Base-by-base conservation (phyloP, 2,113 vertebrate genomes). In the Ammodytes marinus region DNA sequence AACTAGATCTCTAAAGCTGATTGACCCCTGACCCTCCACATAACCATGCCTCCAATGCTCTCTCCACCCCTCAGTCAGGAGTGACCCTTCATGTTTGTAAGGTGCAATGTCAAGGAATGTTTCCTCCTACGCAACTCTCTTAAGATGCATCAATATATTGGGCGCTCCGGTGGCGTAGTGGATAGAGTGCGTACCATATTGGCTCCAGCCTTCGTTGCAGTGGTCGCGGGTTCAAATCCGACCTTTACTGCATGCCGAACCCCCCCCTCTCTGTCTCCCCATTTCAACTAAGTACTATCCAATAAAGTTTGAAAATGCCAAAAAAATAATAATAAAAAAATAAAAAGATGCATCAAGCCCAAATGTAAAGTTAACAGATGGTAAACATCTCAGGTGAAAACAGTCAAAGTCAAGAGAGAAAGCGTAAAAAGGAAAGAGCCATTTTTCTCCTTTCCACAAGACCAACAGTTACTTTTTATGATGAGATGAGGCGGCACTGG, bases 11-110 rank as follows among this genome's bases (percentile, higher is more conserved):
- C 61, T 67, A 70, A 73, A 77, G 82, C 76, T 40, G 63, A 46
- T 14, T 88, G 80, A 86, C 59, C n/a, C 43, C 1, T 27, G 54
- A 45, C 60, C 52, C 58, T 68, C 50, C 54, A 19, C 60, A 46
- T 46, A 49, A 54, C 8, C 27, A 3, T 46, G 61, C 74, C 80
- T 40, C 14, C 15, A 14, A 69, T 78, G 17, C 35, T 57, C n/a
- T 10, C n/a, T 69, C 73, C 88, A 82, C 84, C 95, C 95, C 95
- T 94, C 54, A 95, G 91, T 12, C 89, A 88, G 74, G 92, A 88
- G 58, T 95, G 94, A 64, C 95, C 95, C 71, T 27, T 95, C 94
- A 69, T 95, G 93, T 87, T 95, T 95, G 84, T 94, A 95, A 7
- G 93, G 89, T 15, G 85, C 75, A 37, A 96, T 86, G 79, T 96